Conservation (phyloP, 2,797 vertebrate genomes). For the Tenualosa thibaudeaui region DNA sequence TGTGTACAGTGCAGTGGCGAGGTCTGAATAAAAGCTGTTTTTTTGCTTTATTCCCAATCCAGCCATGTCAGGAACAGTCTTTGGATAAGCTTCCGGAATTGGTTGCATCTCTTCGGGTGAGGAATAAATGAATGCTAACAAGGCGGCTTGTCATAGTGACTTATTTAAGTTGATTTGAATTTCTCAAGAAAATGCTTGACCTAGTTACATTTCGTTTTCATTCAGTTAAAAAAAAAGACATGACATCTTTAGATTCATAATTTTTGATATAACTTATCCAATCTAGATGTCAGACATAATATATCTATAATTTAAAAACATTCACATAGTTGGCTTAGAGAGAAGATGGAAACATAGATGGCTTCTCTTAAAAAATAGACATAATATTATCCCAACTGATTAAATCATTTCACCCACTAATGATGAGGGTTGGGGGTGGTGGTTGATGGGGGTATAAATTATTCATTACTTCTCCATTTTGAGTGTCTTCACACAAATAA, state of each 20-base stretch:
- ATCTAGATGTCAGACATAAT: background rate
- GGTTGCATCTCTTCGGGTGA: background rate
- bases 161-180: constrained; percentile 22
- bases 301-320: background rate
- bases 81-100: constrained; percentile 8
- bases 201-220: constrained; percentile 6
- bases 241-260: background rate
- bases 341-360: background rate
- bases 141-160: constrained; percentile 12
- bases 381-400: constrained; percentile 51
- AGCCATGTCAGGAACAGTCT: constrained; percentile 2
- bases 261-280: background rate
- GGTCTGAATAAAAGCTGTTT: background rate
- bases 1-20: background rate
- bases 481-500: constrained; percentile 50
- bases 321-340: constrained; percentile 12
- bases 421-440: constrained; percentile 27
- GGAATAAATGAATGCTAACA: constrained; percentile 22
- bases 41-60: background rate
- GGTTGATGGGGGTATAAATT: constrained; percentile 41
- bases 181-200: constrained; percentile 23
- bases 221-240: background rate
- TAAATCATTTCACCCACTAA: constrained; percentile 49
- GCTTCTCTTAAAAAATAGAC: constrained; percentile 32
- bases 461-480: constrained; percentile 47